Percentiles rank a stretch among this genome's conserved stretches.
Evolutionary conservation across 1,140 invertebrate species (phyloP).

Genomic region (Bombus pyrosoma): DNA sequence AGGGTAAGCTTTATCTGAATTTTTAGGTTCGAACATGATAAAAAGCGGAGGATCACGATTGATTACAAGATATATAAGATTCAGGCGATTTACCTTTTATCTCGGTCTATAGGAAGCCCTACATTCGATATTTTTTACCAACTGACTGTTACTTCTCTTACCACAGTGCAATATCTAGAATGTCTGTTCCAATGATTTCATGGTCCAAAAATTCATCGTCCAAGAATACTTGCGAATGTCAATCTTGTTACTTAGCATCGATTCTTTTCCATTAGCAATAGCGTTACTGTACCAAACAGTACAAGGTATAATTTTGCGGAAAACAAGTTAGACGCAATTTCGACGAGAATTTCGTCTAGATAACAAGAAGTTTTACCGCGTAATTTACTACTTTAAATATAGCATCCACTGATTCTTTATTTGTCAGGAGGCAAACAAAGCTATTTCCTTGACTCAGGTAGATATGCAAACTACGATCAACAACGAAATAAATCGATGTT

Average conservation of each 20-base stretch:
- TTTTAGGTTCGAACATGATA: neutral
- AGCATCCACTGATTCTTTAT: neutral
- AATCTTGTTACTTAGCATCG: constrained; percentile 19
- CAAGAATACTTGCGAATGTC: constrained; percentile 6
- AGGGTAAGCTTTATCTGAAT: neutral
- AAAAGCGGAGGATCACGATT: neutral
- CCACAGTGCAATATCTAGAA: constrained; percentile 13
- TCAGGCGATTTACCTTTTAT: neutral
- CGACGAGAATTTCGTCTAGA: neutral
- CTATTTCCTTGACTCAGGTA: neutral
- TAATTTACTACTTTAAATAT: constrained; percentile 35
- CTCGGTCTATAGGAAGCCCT: no score
- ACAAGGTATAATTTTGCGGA: neutral
- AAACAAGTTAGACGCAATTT: constrained; percentile 24
- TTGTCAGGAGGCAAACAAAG: neutral
- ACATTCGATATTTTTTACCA: neutral
- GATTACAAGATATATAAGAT: neutral
- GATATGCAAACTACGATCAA: no score
- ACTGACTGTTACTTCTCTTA: neutral
- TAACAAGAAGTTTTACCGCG: neutral
- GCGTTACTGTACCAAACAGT: neutral
- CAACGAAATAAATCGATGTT: neutral
- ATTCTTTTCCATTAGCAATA: constrained; percentile 4
- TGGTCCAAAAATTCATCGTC: neutral
- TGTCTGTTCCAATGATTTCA: neutral